Evolutionary conservation across 2,797 vertebrate species (phyloP).

Genomic region (Okamejei kenojei): DNA sequence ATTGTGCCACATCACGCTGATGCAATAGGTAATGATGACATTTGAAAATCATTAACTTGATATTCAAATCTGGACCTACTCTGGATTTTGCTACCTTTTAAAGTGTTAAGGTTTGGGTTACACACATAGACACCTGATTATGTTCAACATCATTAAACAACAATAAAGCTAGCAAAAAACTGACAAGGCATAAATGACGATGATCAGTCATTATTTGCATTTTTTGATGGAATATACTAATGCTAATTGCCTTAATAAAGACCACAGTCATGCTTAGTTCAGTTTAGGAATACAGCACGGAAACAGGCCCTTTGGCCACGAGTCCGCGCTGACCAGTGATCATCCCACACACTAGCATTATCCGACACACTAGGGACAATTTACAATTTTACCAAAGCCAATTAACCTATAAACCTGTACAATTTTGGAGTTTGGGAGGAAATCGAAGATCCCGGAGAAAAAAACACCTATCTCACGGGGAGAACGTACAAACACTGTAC

Average conservation of each 20-base stretch:
- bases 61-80: background rate
- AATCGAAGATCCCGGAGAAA: too few species aligned
- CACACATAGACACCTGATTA: background rate
- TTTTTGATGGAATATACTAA: background rate
- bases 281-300: too few species aligned
- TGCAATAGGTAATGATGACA: constrained; percentile 1
- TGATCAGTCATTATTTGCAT: background rate
- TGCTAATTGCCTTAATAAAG: background rate
- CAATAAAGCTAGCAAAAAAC: background rate
- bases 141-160: background rate
- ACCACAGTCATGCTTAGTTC: background rate
- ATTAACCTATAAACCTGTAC: too few species aligned
- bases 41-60: background rate
- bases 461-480: too few species aligned
- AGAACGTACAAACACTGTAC: too few species aligned
- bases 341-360: too few species aligned
- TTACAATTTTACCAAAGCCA: too few species aligned
- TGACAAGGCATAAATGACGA: background rate
- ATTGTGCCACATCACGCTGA: background rate
- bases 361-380: too few species aligned
- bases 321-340: too few species aligned
- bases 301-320: too few species aligned
- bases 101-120: background rate
- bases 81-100: background rate
- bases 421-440: too few species aligned